Evolutionary conservation across 2,113 vertebrate species (phyloP).

Genomic region (Turnix velox): DNA sequence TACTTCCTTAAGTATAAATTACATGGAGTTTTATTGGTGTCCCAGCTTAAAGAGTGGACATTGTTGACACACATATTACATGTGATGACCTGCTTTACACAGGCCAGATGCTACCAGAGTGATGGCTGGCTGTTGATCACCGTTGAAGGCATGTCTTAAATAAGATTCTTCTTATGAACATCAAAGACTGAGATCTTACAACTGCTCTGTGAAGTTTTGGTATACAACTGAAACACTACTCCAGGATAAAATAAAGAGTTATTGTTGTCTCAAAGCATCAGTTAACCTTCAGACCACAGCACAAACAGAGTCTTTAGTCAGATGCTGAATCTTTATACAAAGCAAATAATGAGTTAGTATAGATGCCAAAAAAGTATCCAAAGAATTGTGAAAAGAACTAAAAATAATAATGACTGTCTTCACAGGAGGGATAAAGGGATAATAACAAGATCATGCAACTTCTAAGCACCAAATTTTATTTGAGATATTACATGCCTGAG

Average conservation of each 20-base stretch:
- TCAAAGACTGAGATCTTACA: not conserved
- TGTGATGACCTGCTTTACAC: accelerated
- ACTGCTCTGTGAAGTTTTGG: not conserved
- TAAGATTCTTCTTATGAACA: not conserved
- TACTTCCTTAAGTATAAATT: not conserved
- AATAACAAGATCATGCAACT: not conserved
- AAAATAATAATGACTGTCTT: not conserved
- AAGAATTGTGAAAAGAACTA: not conserved
- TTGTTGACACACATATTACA: not conserved
- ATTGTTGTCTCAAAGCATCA: not conserved
- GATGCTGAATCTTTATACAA: not conserved
- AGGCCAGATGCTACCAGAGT: not conserved
- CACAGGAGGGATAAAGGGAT: not conserved
- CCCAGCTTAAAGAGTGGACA: not conserved
- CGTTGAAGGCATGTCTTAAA: not conserved
- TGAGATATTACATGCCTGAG: not conserved
- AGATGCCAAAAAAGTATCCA: not conserved
- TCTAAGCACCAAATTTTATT: not conserved
- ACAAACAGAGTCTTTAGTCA: not conserved
- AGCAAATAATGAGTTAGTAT: not conserved
- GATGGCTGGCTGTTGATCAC: not conserved
- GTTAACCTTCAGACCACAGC: not conserved
- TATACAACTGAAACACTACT: not conserved
- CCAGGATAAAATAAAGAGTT: not conserved
- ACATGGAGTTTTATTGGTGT: not conserved